Evolutionary conservation across 2,113 vertebrate genomes (phyloP), one percentile per base, ranked within the genome.

Genomic region (Turdus rufiventris): DNA sequence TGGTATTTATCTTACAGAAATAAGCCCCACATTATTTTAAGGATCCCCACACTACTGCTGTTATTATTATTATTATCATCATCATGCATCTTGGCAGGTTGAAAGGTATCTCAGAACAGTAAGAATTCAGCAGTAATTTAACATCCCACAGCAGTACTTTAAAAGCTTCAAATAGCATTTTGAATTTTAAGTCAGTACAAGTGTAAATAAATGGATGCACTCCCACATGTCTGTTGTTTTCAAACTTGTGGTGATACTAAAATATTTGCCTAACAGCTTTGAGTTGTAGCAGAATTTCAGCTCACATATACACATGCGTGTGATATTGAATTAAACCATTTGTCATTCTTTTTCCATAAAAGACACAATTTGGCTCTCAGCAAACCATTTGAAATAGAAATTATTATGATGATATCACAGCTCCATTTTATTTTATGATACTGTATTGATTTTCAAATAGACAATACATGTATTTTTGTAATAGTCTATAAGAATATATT

Each of bases 351-450:
- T 70, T 96, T 93, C 94, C 85, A 83, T 96, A 97, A 97, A 97
- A 91, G 95, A 96, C 70, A 93, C 84, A 50, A 92, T 96, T 97
- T 97, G 96, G 93, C 96, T 97, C 95, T 96, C 92, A 96, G 95
- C 75, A 96, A 98, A 96, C 91, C 94, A 63, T 97, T 94, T 97
- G 97, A 97, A 98, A 98, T 79, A 96, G 96, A 96, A 96, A 96
- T 97, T 96, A 92, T 97, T 92, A 97, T 97, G 95, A 97, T 95
- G 92, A 97, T 95, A 97, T 86, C 74, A 93, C 78, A 63, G 90
- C 94, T 97, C 97, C 78, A 66, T 97, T 98, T 98, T 97, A 97
- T 97, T 98, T 98, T 98, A 98, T 96, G 93, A 87, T 90, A 96
- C 86, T 42, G 71, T 96, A 97, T 97, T 96, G 97, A 98, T 97